A percentile compares a stretch with the other conserved stretches of the same genome.
Conservation (phyloP, 2,113 vertebrate genomes). For the Hyla sarda region DNA sequence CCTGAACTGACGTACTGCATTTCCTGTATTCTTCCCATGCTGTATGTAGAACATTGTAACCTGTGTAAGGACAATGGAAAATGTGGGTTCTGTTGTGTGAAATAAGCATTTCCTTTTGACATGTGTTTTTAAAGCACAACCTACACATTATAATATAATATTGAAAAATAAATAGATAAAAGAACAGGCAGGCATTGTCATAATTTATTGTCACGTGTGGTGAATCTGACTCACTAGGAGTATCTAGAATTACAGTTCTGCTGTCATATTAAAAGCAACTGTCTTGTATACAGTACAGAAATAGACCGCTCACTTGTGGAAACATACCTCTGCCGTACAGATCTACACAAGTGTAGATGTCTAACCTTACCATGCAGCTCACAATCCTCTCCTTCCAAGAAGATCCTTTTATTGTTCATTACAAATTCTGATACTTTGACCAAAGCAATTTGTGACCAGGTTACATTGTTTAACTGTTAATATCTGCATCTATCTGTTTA, state of each 20-base stretch:
- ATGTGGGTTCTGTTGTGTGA: slow-evolving; percentile 23
- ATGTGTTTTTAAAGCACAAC: background rate
- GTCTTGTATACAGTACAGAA: background rate
- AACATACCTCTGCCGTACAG: background rate
- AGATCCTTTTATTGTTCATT: too few species aligned
- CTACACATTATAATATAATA: background rate
- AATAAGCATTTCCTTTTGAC: background rate
- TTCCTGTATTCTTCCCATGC: slow-evolving; percentile 54
- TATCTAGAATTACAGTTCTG: background rate
- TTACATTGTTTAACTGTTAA: too few species aligned
- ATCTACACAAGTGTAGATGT: background rate
- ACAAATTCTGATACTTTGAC: too few species aligned
- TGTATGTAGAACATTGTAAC: slow-evolving; percentile 9
- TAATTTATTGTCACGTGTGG: background rate
- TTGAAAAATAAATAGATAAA: background rate
- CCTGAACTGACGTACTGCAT: slow-evolving; percentile 42
- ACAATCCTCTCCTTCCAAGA: too few species aligned
- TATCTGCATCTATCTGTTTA: background rate
- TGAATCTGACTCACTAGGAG: background rate
- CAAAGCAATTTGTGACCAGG: background rate
- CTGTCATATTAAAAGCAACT: background rate
- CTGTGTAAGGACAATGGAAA: slow-evolving; percentile 30
- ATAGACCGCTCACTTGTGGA: background rate
- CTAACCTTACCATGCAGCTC: background rate
- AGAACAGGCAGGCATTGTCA: background rate